Evolutionary conservation across 2,113 vertebrate genomes (phyloP).

Genomic region (Dicaeum eximium): DNA sequence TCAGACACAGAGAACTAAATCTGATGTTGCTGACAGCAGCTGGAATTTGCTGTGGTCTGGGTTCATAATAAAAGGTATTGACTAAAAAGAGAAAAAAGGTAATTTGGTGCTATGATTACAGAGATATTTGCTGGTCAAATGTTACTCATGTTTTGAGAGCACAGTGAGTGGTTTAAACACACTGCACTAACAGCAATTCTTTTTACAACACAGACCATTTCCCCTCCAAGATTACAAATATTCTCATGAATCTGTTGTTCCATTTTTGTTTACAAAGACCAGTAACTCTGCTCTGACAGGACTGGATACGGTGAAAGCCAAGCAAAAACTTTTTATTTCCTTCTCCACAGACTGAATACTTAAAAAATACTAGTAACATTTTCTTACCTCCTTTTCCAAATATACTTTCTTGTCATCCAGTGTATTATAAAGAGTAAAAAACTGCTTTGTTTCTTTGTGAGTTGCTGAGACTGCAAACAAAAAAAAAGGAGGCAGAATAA

Average conservation of each 20-base stretch:
- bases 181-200: neutral
- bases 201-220: neutral
- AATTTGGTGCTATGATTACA: neutral
- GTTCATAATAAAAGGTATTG: neutral
- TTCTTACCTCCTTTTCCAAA: slow-evolving; percentile 93
- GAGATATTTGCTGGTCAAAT: neutral
- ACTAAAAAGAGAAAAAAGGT: neutral
- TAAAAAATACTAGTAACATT: neutral
- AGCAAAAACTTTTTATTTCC: neutral
- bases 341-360: neutral
- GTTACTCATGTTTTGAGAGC: neutral
- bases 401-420: slow-evolving; percentile 98
- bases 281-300: neutral
- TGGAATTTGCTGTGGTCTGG: neutral
- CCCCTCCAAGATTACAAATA: neutral
- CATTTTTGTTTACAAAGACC: neutral
- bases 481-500: neutral
- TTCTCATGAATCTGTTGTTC: neutral
- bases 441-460: slow-evolving; percentile 98
- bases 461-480: slow-evolving; percentile 88
- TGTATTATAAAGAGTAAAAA: slow-evolving; percentile 98
- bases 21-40: neutral
- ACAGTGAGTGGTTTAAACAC: neutral
- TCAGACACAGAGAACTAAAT: neutral
- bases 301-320: neutral